Base-by-base conservation (phyloP, 92 coral and sea anemone species). In the Actinernus sp. region DNA sequence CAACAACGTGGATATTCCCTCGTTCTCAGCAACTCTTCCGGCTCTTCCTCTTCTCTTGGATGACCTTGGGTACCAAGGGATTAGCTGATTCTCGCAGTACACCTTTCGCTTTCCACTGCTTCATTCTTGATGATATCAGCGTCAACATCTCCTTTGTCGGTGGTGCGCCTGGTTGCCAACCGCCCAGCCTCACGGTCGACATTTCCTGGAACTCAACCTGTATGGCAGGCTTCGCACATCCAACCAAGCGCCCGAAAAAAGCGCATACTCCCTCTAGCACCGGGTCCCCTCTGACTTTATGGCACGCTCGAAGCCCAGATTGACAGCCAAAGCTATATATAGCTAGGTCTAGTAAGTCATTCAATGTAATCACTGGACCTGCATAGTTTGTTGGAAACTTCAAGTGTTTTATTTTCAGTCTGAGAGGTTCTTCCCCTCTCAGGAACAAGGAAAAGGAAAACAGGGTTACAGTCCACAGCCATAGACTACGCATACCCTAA, bases 121-220 rank as follows among this genome's bases (percentile, higher is more conserved):
- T 79, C 16, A 69, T 49, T 16, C 72, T 25, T 1, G 86, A 79
- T 17, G 79, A 79, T 10, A 69, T 56, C 0, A 79, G 68, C 37
- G 79, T 68, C 10, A 53, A 50, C 21, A 79, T 72, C 58, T 79
- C 78, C 86, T n/a, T n/a, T n/a, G n/a, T n/a, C n/a, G n/a, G n/a
- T n/a, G n/a, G n/a, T n/a, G n/a, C n/a, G n/a, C n/a, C 86, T n/a
- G n/a, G n/a, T n/a, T n/a, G n/a, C n/a, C n/a, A n/a, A n/a, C n/a
- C n/a, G n/a, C n/a, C n/a, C n/a, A 53, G 50, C 44, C 82, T 74
- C 30, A 55, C 46, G 34, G 72, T 31, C 43, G 81, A 8, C 11
- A 62, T 54, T 39, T 76, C 49, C 17, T 63, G 58, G 40, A 54
- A 76, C 4, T 36, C 37, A 44, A 36, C 55, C 37, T 54, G 19